These are phyloP conservation scores for Caenorhabditis sp. DNA, from an alignment of 2,888 invertebrate species.

Conservation along the genomic window DNA sequence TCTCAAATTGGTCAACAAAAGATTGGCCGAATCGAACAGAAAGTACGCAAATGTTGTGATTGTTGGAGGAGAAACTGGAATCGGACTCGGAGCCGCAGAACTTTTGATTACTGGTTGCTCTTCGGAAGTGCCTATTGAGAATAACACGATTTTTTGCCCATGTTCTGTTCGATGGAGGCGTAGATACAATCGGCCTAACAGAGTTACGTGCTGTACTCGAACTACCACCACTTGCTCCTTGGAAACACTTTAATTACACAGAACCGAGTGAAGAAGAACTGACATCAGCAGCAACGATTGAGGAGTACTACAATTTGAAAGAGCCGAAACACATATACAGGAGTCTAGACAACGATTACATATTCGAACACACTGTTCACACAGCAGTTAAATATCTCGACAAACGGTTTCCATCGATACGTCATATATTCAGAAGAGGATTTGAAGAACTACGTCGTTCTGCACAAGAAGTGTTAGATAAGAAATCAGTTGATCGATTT, in stretches of 20 bases:
- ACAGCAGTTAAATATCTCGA: no score
- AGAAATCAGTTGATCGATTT: constrained; percentile 37
- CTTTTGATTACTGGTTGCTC: no score
- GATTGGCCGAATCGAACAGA: no score
- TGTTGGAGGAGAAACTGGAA: no score
- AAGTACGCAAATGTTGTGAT: no score
- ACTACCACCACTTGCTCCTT: constrained; percentile 19
- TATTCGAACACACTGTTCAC: no score
- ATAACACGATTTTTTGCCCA: no score
- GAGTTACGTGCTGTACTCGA: constrained; percentile 36
- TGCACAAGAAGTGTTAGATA: constrained; percentile 19
- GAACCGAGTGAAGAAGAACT: constrained; percentile 31
- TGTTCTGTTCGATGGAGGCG: background rate
- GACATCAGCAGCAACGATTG: constrained; percentile 30
- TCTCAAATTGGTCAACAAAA: no score
- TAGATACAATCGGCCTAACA: constrained; percentile 27
- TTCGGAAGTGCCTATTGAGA: no score
- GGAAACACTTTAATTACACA: constrained; percentile 20
- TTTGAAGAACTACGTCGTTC: constrained; percentile 29
- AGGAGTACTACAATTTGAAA: constrained; percentile 35
- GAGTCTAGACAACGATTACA: constrained; percentile 11
- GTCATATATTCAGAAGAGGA: constrained; percentile 17
- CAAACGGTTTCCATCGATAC: no score
- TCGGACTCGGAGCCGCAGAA: no score
- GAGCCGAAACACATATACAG: constrained; percentile 28